phyloP scores from a whole-genome alignment of 2,113 vertebrate species.

The Cephalopholis sonnerati region DNA sequence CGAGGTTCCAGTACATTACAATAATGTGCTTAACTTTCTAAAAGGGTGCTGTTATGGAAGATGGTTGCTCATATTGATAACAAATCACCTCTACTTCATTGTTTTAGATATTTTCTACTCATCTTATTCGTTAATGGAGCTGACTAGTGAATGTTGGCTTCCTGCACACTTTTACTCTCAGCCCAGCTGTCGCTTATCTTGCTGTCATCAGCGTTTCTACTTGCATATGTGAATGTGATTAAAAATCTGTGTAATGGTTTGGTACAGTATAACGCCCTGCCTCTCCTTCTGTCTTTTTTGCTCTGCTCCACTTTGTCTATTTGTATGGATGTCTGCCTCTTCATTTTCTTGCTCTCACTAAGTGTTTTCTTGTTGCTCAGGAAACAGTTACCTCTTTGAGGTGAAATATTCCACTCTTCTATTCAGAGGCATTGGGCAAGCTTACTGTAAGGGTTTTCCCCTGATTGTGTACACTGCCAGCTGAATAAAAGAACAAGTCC shows the following conservation, averaged over 20 bases:
- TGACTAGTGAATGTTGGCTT: background rate
- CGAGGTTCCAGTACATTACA: background rate
- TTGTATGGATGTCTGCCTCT: conserved; percentile 18
- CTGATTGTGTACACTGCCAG: conserved; percentile 13
- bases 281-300: conserved; percentile 18
- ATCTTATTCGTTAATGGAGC: background rate
- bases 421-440: conserved; percentile 32
- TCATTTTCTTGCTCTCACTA: conserved; percentile 20
- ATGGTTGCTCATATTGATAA: background rate
- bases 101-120: background rate
- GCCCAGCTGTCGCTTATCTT: background rate
- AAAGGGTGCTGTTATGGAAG: background rate
- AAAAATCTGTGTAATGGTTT: conserved; percentile 6
- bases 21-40: background rate
- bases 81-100: background rate
- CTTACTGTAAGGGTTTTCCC: conserved; percentile 60
- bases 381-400: conserved; percentile 59
- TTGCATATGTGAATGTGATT: conserved; percentile 24
- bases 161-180: background rate
- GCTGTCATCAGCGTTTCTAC: background rate
- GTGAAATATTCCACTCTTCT: conserved; percentile 63
- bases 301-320: conserved; percentile 29
- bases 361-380: conserved; percentile 57
- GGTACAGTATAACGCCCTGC: background rate
- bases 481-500: conserved; percentile 29